A percentile compares a stretch with the other conserved stretches of the same genome.
phyloP scores from a whole-genome alignment of 1,140 invertebrate genomes.

The Philopotamus ludificatus region DNA sequence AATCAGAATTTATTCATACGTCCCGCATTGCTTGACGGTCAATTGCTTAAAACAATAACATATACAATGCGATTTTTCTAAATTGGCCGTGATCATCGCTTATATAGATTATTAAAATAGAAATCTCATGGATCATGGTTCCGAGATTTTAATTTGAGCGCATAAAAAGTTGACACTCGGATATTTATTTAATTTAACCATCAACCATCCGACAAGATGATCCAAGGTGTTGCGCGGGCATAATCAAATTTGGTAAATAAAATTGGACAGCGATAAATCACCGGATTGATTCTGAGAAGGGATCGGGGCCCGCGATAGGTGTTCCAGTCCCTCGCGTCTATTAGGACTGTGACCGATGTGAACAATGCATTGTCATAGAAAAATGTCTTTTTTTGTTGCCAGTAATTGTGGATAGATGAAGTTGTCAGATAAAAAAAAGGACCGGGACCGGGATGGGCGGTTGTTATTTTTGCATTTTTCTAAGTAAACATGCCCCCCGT shows the following conservation, averaged over 20 bases:
- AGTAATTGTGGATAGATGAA: slow-evolving; percentile 38
- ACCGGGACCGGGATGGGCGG: slow-evolving; percentile 8
- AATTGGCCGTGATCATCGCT: no score
- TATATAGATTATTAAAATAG: no score
- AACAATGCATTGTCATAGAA: slow-evolving; percentile 32
- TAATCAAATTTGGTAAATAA: slow-evolving; percentile 17
- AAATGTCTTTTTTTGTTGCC: slow-evolving; percentile 31
- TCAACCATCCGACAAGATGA: slow-evolving; percentile 4
- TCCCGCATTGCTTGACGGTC: no score
- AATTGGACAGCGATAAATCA: slow-evolving; percentile 23
- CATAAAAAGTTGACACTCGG: no score
- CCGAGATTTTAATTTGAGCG: no score
- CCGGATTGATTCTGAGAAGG: slow-evolving; percentile 12
- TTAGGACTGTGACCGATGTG: slow-evolving; percentile 27
- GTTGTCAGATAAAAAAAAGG: slow-evolving; percentile 32
- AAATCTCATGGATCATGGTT: no score
- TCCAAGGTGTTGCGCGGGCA: slow-evolving; percentile 2
- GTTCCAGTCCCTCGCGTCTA: slow-evolving; percentile 11
- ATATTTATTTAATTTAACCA: neutral
- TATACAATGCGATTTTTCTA: no score
- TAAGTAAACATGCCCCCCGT: slow-evolving; percentile 36
- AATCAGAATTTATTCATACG: no score
- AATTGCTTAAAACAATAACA: no score
- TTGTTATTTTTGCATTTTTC: slow-evolving; percentile 37
- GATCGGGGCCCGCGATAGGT: slow-evolving; percentile 12